Base-by-base conservation (phyloP, 2,888 invertebrate genomes). In the Habrosyne pyritoides region DNA sequence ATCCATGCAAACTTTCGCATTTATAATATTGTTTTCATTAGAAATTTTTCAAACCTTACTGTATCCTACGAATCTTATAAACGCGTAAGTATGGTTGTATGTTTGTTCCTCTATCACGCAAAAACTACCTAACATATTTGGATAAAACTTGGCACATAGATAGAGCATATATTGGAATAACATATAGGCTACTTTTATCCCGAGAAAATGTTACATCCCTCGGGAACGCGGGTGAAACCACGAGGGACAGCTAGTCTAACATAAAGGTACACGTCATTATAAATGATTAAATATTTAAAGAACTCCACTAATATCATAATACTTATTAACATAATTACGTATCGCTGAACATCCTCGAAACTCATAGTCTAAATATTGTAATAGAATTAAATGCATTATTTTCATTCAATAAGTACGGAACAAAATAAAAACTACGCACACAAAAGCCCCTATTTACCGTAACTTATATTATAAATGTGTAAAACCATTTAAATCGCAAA, bases 391-490 rank as follows among this genome's bases (percentile, higher is more conserved):
- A 85, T 77, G 85, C 83, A 88, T 91, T 91, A 92, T 89, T 87
- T 87, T 87, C 90, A 81, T 86, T 89, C 91, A 91, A 91, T 89
- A 86, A 81, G 75, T 69, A 83, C 79, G 70, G 84, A 79, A 89
- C 84, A 89, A 87, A 81, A 83, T 84, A 83, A 83, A 86, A 87
- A 81, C 84, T 73, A 55, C 54, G 53, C 58, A 64, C 73, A 91
- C 89, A 91, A 92, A 73, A 72, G 78, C 64, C 67, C 79, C 77
- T 91, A 91, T 92, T 91, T 92, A 91, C 86, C 85, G 88, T 87
- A 84, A 83, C 91, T 88, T 82, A 83, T 82, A 91, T 87, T 91
- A 91, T 91, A 90, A 90, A 92, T 91, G 91, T 91, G 91, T 92
- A 92, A 91, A 91, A 90, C 91, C 91, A 89, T 91, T 91, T 91